A percentile compares a stretch with the other conserved stretches of the same genome.
Conservation (phyloP, 2,797 vertebrate species). For the Sebastes iracundus region DNA sequence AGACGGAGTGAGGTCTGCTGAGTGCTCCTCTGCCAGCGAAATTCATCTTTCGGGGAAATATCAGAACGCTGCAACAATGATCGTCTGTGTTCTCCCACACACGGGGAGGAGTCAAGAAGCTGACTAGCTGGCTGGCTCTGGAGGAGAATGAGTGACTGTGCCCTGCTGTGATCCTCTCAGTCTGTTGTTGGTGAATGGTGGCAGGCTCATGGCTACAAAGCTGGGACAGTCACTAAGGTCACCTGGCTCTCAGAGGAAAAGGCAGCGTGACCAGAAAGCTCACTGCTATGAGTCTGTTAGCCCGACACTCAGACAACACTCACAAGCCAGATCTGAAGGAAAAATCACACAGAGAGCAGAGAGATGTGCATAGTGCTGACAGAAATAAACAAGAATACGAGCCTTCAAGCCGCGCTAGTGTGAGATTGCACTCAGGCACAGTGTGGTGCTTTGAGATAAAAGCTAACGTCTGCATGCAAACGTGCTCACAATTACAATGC, state of each 20-base stretch:
- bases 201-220: conserved; percentile 46
- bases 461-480: background rate
- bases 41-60: conserved; percentile 52
- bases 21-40: conserved; percentile 35
- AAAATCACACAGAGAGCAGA: conserved; percentile 21
- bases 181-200: conserved; percentile 57
- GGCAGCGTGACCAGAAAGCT: conserved; percentile 43
- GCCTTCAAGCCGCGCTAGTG: background rate
- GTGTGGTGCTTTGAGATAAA: background rate
- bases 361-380: conserved; percentile 2
- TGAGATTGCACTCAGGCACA: background rate
- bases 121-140: conserved; percentile 42
- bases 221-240: conserved; percentile 62
- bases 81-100: conserved; percentile 65
- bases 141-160: conserved; percentile 42
- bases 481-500: background rate
- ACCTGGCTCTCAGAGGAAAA: conserved; percentile 49
- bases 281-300: conserved; percentile 18
- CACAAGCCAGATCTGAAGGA: background rate
- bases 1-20: conserved; percentile 42
- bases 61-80: conserved; percentile 63
- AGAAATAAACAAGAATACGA: background rate
- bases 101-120: conserved; percentile 47
- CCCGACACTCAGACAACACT: background rate
- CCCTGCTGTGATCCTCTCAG: conserved; percentile 50